Evolutionary conservation across 2,113 vertebrate species (phyloP).

Genomic region (Thermophis baileyi): DNA sequence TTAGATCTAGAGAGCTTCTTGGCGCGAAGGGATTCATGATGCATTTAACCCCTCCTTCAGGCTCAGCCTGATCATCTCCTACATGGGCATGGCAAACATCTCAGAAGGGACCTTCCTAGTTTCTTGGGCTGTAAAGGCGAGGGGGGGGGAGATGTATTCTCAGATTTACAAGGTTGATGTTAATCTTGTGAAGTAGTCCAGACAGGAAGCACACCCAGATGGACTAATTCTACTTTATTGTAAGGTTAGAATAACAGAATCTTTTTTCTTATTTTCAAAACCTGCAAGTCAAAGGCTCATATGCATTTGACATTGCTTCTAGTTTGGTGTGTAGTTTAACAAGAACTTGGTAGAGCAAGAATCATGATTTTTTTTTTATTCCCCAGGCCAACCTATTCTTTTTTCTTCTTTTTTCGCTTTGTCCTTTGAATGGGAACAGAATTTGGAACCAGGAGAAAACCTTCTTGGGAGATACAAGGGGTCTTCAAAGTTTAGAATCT

Average conservation of each 20-base stretch:
- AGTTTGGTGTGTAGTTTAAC: conserved; percentile 11
- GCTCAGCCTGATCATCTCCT: background rate
- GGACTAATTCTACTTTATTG: background rate
- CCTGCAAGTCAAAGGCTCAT: background rate
- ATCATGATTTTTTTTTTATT: conserved; percentile 46
- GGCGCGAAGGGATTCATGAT: too few species aligned
- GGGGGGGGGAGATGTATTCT: background rate
- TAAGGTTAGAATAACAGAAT: background rate
- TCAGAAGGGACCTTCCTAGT: background rate
- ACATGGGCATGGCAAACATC: background rate
- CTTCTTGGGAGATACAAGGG: conserved; percentile 1
- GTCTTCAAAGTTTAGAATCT: conserved; percentile 34
- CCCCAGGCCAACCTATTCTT: background rate
- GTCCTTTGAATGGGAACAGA: conserved; percentile 15
- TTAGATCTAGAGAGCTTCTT: too few species aligned
- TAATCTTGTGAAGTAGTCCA: background rate
- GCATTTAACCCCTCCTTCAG: too few species aligned
- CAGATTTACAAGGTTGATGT: background rate
- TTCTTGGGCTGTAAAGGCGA: background rate
- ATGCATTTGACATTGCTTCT: background rate
- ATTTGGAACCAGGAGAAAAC: conserved; percentile 9
- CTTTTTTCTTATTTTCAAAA: background rate
- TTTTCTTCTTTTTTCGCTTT: conserved; percentile 35
- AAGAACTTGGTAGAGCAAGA: conserved; percentile 40
- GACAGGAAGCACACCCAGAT: background rate